Percentiles rank a stretch among this genome's conserved stretches.
Conservation (phyloP, 2,888 invertebrate species). For the Nomada fucata region DNA sequence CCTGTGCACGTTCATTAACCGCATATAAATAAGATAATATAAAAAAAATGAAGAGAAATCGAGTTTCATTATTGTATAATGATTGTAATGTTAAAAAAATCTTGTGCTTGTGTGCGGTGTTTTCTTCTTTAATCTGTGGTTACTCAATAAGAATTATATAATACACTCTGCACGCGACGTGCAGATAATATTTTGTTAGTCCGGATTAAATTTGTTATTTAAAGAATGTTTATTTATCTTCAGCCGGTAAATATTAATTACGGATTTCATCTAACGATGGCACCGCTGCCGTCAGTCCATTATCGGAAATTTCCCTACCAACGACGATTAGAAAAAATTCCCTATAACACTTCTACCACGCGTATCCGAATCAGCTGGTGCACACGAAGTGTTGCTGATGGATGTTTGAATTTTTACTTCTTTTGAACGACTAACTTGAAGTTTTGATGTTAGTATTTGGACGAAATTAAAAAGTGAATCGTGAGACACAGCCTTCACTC, state of each 20-base stretch:
- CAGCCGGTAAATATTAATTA: neutral
- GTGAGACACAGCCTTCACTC: neutral
- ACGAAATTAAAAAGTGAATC: neutral
- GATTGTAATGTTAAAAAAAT: no score
- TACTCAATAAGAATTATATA: neutral
- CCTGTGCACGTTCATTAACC: no score
- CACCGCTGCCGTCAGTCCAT: neutral
- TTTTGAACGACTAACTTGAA: slow-evolving; percentile 7
- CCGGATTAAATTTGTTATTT: no score
- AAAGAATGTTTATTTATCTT: neutral
- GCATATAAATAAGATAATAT: neutral
- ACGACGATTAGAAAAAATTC: slow-evolving; percentile 7
- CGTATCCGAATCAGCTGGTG: slow-evolving; percentile 46
- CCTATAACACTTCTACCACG: slow-evolving; percentile 1
- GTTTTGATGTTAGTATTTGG: neutral
- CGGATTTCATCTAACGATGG: slow-evolving; percentile 1
- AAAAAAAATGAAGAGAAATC: no score
- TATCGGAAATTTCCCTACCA: neutral
- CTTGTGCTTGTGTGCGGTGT: no score
- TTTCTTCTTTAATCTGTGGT: neutral
- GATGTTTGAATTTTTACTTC: slow-evolving; percentile 33
- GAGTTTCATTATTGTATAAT: neutral
- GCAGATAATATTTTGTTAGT: neutral
- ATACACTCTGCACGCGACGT: neutral
- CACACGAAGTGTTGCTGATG: slow-evolving; percentile 19